A percentile compares a stretch with the other conserved stretches of the same genome.
Conservation (phyloP, 1,140 invertebrate genomes). For the Apocrypta bakeri region DNA sequence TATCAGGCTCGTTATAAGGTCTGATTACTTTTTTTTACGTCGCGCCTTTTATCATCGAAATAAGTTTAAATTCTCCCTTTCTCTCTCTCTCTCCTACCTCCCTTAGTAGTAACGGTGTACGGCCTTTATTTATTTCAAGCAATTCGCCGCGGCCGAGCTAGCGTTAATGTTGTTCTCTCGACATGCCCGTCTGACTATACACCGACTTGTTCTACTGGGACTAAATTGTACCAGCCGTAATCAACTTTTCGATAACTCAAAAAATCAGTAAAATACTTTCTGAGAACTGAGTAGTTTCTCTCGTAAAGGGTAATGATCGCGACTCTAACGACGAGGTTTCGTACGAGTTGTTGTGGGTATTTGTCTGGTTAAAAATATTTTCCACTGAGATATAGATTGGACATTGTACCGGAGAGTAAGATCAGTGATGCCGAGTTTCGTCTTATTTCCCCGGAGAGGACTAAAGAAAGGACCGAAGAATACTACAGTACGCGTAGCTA, state of each 20-base stretch:
- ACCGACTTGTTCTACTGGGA: too few species aligned
- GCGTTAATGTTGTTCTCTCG: too few species aligned
- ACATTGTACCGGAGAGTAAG: conserved; percentile 1
- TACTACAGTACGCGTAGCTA: conserved; percentile 13
- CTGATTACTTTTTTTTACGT: not conserved
- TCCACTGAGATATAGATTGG: conserved; percentile 7
- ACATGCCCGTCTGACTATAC: too few species aligned
- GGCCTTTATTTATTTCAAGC: too few species aligned
- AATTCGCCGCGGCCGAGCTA: too few species aligned
- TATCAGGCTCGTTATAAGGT: not conserved
- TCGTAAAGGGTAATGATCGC: not conserved
- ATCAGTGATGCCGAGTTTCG: conserved; percentile 47
- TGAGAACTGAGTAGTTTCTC: not conserved
- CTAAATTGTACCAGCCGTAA: too few species aligned
- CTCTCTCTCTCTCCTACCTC: not conserved
- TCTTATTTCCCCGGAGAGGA: conserved; percentile 57
- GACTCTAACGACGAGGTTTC: not conserved
- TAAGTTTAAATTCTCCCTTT: not conserved
- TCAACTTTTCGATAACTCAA: not conserved
- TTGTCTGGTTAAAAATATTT: conserved; percentile 18
- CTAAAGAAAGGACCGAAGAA: conserved; percentile 42
- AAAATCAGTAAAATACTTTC: not conserved
- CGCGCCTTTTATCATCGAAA: not conserved
- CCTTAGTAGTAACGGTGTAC: too few species aligned
- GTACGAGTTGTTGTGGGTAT: not conserved